A percentile compares a stretch with the other conserved stretches of the same genome.
phyloP scores from a whole-genome alignment of 2,888 invertebrate species.

The Dicycla oo region DNA sequence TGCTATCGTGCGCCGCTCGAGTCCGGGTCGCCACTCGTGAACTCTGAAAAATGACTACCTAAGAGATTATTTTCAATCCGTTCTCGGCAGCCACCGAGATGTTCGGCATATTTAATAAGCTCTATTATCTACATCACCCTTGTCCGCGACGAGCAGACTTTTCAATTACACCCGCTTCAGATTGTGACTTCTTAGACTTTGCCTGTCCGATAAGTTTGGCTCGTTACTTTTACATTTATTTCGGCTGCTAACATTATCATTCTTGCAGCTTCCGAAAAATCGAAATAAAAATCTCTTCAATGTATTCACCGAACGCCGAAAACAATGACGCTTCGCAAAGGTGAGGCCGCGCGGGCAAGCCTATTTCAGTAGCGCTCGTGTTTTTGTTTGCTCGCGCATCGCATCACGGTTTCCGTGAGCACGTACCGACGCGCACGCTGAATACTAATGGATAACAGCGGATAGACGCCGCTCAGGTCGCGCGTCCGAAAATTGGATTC shows the following conservation, averaged over 20 bases:
- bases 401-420: constrained; percentile 80
- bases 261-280: constrained; percentile 14
- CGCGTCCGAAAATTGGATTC: constrained; percentile 84
- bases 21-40: constrained; percentile 72
- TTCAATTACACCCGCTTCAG: constrained; percentile 79
- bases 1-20: constrained; percentile 74
- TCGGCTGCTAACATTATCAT: constrained; percentile 3
- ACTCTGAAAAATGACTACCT: constrained; percentile 81
- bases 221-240: constrained; percentile 28
- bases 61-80: constrained; percentile 85
- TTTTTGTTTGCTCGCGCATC: constrained; percentile 83
- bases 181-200: constrained; percentile 69
- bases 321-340: constrained; percentile 70
- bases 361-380: constrained; percentile 77
- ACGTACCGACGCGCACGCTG: constrained; percentile 77
- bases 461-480: constrained; percentile 75
- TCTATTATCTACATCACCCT: constrained; percentile 82
- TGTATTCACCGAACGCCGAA: constrained; percentile 47
- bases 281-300: constrained; percentile 41
- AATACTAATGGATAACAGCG: constrained; percentile 80
- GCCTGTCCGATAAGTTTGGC: constrained; percentile 23
- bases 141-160: constrained; percentile 76
- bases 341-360: constrained; percentile 69
- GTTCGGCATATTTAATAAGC: constrained; percentile 86
- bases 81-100: constrained; percentile 74